Base-by-base conservation (phyloP, 2,113 vertebrate genomes). In the Pseudois nayaur region DNA sequence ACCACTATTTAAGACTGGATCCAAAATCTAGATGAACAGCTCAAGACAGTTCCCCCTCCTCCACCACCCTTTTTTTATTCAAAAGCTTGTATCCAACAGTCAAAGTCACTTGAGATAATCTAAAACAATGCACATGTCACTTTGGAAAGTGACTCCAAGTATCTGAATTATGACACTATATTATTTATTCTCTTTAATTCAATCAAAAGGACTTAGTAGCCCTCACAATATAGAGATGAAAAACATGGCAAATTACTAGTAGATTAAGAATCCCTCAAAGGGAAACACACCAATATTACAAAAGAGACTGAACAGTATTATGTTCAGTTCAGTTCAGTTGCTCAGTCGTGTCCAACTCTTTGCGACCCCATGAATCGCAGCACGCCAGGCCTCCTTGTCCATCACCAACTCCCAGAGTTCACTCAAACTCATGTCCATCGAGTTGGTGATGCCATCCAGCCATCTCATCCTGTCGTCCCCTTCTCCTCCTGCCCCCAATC, bases 91-190 rank as follows among this genome's bases (percentile, higher is more conserved):
- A 71, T 16, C 48, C 33, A 40, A 40, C n/a, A 64, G 55, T 96
- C 76, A 88, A 91, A 57, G 92, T 88, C 62, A 87, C 9, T 16
- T 21, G 64, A 57, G 82, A 62, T 84, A 85, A 89, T 86, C 43
- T 91, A 52, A 78, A 90, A 57, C 60, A 96, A 91, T 52, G 91
- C 62, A 67, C 55, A 59, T 25, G 29, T 78, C 96, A 97, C 83
- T 78, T 36, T 84, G n/a, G 62, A 94, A 96, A 91, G 33, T 96
- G 76, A 97, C 52, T 96, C 64, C 64, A 91, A 95, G 78, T 91
- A 94, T 94, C 0, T 94, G 40, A 94, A 88, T 87, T 96, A 91
- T 36, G 60, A 88, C 40, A 88, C 13, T 25, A 40, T 40, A 45
- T 87, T 78, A 96, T 67, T 59, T 91, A 31, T 83, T 87, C 19